Percentiles rank a stretch among this genome's conserved stretches.
These are phyloP conservation scores for Crematogaster levior DNA, from an alignment of 2,888 invertebrate species.

Conservation along the genomic window DNA sequence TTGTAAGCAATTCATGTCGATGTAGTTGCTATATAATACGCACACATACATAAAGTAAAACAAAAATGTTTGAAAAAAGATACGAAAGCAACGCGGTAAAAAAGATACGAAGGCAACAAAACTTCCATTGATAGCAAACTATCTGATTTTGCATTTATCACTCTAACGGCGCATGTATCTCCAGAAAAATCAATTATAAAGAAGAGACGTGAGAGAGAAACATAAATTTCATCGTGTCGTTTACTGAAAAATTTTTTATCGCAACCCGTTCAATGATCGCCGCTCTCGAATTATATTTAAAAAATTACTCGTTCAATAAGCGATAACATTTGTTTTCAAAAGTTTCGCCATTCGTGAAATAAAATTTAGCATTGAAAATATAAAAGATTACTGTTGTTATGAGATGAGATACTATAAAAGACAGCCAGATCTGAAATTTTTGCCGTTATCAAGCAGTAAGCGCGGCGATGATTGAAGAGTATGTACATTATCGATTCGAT, in stretches of 20 bases:
- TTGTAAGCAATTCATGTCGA: neutral
- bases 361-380: neutral
- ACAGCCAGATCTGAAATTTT: neutral
- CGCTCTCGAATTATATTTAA: neutral
- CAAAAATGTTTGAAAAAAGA: constrained; percentile 11
- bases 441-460: neutral
- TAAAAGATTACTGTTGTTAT: neutral
- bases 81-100: neutral
- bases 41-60: neutral
- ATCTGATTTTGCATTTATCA: constrained; percentile 38
- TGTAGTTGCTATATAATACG: neutral
- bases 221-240: neutral
- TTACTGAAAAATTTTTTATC: constrained; percentile 6
- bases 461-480: neutral
- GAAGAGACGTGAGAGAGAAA: neutral
- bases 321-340: neutral
- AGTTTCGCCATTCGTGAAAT: neutral
- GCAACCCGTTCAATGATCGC: neutral
- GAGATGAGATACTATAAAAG: neutral
- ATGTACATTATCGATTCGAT: neutral
- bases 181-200: constrained; percentile 17
- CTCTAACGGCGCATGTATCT: neutral
- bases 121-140: neutral
- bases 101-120: constrained; percentile 2
- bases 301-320: neutral